phyloP scores from a whole-genome alignment of 2,797 vertebrate genomes.

The Delichon dasypus region DNA sequence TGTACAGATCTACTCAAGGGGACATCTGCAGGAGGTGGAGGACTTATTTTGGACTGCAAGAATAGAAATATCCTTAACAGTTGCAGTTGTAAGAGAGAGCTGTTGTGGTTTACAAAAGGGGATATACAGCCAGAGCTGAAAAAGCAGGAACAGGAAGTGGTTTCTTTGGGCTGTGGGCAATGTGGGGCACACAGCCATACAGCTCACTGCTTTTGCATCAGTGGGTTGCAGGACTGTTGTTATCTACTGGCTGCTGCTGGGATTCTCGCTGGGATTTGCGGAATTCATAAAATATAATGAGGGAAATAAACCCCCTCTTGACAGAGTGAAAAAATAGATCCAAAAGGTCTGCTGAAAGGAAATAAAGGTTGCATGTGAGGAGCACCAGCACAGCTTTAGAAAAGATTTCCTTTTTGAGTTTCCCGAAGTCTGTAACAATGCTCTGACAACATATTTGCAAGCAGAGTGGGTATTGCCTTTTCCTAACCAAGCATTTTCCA shows the following conservation, averaged over 20 bases:
- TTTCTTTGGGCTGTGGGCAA: background rate
- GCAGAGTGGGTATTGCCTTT: background rate
- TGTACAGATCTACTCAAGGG: background rate
- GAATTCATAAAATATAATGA: background rate
- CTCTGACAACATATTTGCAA: background rate
- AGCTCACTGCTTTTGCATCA: background rate
- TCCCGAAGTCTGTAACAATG: background rate
- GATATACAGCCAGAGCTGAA: background rate
- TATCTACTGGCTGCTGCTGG: background rate
- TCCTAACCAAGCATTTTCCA: background rate
- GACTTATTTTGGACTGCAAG: background rate
- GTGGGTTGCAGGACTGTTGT: background rate
- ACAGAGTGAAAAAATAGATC: background rate
- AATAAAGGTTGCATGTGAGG: background rate
- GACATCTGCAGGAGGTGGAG: background rate
- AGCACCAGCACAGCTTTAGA: background rate
- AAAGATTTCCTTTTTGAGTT: background rate
- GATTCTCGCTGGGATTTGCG: background rate
- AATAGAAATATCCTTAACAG: background rate
- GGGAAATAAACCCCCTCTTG: background rate
- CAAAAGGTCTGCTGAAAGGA: background rate
- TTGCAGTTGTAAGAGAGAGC: background rate
- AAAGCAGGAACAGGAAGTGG: background rate
- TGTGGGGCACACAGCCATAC: too few species aligned
- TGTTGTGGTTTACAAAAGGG: background rate